phyloP scores from a whole-genome alignment of 2,888 invertebrate genomes.

The Hydropsyche betteni region DNA sequence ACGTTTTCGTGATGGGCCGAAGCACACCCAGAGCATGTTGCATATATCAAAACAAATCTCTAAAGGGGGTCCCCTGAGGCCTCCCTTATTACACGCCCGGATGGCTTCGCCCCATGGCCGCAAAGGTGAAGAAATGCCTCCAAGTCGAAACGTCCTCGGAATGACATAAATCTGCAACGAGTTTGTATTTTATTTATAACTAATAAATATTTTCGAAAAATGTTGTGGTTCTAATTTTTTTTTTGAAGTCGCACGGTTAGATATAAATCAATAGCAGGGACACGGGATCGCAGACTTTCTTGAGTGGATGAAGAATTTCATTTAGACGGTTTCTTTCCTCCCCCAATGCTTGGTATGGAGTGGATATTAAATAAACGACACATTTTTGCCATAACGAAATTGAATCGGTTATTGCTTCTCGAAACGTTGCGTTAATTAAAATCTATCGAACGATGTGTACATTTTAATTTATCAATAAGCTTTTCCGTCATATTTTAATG shows the following conservation, averaged over 20 bases:
- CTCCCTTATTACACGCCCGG: slow-evolving; percentile 39
- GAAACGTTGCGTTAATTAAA: too few species aligned
- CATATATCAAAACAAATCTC: slow-evolving; percentile 41
- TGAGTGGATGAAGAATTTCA: slow-evolving; percentile 39
- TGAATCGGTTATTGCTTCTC: slow-evolving; percentile 25
- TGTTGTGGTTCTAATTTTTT: too few species aligned
- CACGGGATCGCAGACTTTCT: slow-evolving; percentile 34
- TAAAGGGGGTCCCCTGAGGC: slow-evolving; percentile 17
- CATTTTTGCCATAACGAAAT: slow-evolving; percentile 35
- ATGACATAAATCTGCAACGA: not conserved
- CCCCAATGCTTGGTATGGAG: slow-evolving; percentile 3
- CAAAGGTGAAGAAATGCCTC: slow-evolving; percentile 21
- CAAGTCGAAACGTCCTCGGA: not conserved
- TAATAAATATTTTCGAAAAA: too few species aligned
- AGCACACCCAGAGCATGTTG: slow-evolving; percentile 28
- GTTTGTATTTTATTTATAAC: not conserved
- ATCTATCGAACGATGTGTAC: too few species aligned
- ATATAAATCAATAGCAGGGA: slow-evolving; percentile 38
- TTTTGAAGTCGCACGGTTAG: not conserved
- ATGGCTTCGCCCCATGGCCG: slow-evolving; percentile 36
- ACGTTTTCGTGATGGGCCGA: slow-evolving; percentile 34
- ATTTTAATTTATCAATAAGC: too few species aligned
- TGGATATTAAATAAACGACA: slow-evolving; percentile 37
- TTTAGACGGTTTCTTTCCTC: slow-evolving; percentile 30
- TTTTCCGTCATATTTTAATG: too few species aligned